Evolutionary conservation across 1,140 invertebrate species (phyloP).

Genomic region (Idris sp.): DNA sequence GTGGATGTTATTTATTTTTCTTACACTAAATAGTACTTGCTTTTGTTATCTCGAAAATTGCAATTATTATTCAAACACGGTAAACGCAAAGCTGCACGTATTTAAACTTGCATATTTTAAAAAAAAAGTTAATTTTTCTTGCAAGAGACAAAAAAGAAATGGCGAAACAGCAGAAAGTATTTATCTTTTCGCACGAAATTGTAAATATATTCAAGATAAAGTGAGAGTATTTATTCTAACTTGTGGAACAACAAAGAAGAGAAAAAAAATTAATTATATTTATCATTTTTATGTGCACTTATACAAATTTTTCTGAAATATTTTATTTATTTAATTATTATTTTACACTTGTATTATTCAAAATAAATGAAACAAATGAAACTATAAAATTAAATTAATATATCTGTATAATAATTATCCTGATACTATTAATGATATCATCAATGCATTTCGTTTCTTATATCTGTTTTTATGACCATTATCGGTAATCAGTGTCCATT

Average conservation of each 20-base stretch:
- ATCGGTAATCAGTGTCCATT: background rate
- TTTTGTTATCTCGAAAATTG: conserved; percentile 42
- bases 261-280: conserved; percentile 12
- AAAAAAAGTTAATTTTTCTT: conserved; percentile 38
- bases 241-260: too few species aligned
- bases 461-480: background rate
- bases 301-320: too few species aligned
- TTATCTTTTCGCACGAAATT: conserved; percentile 20
- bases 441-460: conserved; percentile 1
- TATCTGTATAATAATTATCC: conserved; percentile 9
- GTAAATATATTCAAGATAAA: conserved; percentile 22
- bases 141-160: conserved; percentile 8
- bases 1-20: conserved; percentile 33
- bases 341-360: background rate
- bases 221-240: too few species aligned
- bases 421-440: conserved; percentile 7
- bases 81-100: conserved; percentile 34
- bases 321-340: too few species aligned
- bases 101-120: conserved; percentile 31
- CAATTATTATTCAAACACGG: conserved; percentile 46
- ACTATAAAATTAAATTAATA: conserved; percentile 10
- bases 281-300: conserved; percentile 4
- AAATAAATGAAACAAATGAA: conserved; percentile 3
- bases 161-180: conserved; percentile 14
- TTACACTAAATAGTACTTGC: conserved; percentile 24